phyloP scores from a whole-genome alignment of 2,888 invertebrate species.

The Nomada fabriciana region DNA sequence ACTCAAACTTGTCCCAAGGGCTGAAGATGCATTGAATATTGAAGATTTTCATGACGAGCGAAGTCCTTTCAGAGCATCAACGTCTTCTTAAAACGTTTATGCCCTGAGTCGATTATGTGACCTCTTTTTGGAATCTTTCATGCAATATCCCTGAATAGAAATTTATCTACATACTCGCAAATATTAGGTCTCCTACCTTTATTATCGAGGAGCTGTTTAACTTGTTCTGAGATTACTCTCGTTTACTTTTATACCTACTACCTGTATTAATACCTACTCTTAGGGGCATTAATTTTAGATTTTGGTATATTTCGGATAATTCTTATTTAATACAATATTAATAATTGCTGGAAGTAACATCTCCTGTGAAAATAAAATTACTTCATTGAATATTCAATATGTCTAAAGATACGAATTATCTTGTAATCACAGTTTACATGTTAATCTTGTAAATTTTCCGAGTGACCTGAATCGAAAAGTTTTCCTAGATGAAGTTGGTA shows the following conservation, averaged over 20 bases:
- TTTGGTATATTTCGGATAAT: too few relatives aligned
- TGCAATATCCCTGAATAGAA: neutral
- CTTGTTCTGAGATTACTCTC: neutral
- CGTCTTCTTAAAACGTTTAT: constrained; percentile 31
- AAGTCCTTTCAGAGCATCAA: constrained; percentile 29
- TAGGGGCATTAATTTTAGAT: too few relatives aligned
- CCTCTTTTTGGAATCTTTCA: constrained; percentile 7
- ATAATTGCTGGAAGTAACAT: too few relatives aligned
- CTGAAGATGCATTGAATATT: constrained; percentile 44
- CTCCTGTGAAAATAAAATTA: too few relatives aligned
- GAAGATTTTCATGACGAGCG: constrained; percentile 25
- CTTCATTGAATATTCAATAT: too few relatives aligned
- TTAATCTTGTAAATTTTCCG: neutral
- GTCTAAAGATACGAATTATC: too few relatives aligned
- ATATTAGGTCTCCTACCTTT: neutral
- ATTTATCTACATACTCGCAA: neutral
- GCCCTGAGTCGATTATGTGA: constrained; percentile 39
- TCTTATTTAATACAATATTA: too few relatives aligned
- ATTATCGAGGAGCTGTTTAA: neutral
- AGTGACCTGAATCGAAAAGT: neutral
- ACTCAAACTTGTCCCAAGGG: constrained; percentile 12
- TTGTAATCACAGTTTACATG: too few relatives aligned
- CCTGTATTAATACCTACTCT: too few relatives aligned
- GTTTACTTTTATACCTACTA: too few relatives aligned
- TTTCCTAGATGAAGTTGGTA: neutral